A percentile compares a stretch with the other conserved stretches of the same genome.
Evolutionary conservation across 2,888 invertebrate genomes (phyloP).

Genomic region (Megastigmus dorsalis): DNA sequence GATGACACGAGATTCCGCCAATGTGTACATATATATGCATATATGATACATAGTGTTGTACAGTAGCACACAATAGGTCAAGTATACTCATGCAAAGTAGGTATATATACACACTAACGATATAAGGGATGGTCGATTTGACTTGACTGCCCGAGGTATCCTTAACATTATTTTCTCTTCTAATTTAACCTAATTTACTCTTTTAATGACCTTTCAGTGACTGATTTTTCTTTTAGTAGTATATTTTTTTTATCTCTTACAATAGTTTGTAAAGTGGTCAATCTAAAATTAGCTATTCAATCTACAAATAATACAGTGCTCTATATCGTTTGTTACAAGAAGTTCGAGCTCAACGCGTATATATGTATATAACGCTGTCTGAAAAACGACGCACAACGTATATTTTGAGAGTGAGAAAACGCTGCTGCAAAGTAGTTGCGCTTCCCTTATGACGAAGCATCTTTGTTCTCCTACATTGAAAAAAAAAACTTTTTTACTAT

Average conservation of each 20-base stretch:
- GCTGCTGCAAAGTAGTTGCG: neutral
- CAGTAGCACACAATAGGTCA: constrained; percentile 44
- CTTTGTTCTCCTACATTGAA: neutral
- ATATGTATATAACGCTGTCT: too few species aligned
- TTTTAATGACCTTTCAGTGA: constrained; percentile 34
- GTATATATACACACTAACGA: constrained; percentile 43
- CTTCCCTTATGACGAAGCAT: neutral
- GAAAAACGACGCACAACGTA: neutral
- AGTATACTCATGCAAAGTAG: constrained; percentile 51
- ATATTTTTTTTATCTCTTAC: too few species aligned
- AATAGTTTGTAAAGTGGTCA: neutral
- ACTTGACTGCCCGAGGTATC: constrained; percentile 30
- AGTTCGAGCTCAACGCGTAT: neutral
- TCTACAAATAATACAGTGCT: neutral
- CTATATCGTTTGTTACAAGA: neutral
- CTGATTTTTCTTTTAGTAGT: neutral
- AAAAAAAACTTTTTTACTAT: neutral
- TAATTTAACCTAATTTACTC: constrained; percentile 9
- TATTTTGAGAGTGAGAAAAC: constrained; percentile 16
- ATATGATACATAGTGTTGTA: constrained; percentile 45
- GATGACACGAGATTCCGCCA: constrained; percentile 34
- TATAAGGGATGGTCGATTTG: constrained; percentile 21
- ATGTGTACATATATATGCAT: constrained; percentile 42
- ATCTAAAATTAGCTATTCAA: neutral
- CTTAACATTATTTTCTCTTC: constrained; percentile 19